phyloP scores from a whole-genome alignment of 1,140 invertebrate species.

The Drosophila ficusphila region DNA sequence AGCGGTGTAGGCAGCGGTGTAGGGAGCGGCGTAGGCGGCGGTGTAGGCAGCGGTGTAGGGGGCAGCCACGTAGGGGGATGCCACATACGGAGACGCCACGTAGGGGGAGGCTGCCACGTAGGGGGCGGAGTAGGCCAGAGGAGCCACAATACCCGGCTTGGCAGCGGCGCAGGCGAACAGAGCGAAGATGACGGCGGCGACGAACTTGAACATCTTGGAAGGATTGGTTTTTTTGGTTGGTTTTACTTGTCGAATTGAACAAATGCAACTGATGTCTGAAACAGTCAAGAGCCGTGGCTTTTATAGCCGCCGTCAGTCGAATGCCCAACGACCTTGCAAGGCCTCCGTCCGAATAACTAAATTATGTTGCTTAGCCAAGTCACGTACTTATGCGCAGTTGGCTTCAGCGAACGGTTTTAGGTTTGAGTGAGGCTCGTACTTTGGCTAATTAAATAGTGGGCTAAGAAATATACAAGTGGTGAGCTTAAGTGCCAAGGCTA shows the following conservation, averaged over 20 bases:
- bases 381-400: slow-evolving; percentile 47
- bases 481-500: slow-evolving; percentile 30
- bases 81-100: slow-evolving; percentile 64
- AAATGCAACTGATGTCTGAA: slow-evolving; percentile 68
- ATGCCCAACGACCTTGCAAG: slow-evolving; percentile 46
- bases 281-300: slow-evolving; percentile 10
- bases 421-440: not conserved
- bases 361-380: slow-evolving; percentile 25
- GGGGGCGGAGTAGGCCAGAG: slow-evolving; percentile 67
- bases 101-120: slow-evolving; percentile 61
- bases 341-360: slow-evolving; percentile 23
- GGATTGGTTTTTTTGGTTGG: slow-evolving; percentile 34
- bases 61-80: slow-evolving; percentile 63
- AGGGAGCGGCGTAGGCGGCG: slow-evolving; percentile 41
- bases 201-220: slow-evolving; percentile 77
- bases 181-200: slow-evolving; percentile 67
- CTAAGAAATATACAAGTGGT: slow-evolving; percentile 6
- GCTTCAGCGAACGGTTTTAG: slow-evolving; percentile 16
- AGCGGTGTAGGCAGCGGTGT: slow-evolving; percentile 38
- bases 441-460: slow-evolving; percentile 30
- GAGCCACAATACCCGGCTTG: slow-evolving; percentile 78
- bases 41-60: slow-evolving; percentile 71
- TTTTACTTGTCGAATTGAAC: slow-evolving; percentile 46
- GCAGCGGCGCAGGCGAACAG: slow-evolving; percentile 65
- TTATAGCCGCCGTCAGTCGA: slow-evolving; percentile 29